Evolutionary conservation across 1,140 invertebrate species (phyloP).

Genomic region (Grapholita molesta): DNA sequence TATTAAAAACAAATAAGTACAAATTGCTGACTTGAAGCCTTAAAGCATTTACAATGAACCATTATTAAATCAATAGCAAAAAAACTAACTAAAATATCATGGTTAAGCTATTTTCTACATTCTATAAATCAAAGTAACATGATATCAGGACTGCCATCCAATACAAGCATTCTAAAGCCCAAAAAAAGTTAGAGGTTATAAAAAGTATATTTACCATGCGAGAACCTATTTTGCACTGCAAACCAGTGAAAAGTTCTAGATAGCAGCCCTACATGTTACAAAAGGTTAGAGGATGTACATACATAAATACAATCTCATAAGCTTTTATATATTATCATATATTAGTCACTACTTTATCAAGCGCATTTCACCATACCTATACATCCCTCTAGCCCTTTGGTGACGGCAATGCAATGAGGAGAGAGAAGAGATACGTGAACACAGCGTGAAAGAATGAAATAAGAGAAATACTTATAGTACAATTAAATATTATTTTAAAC

Average conservation of each 20-base stretch:
- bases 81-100: neutral
- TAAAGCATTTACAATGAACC: too few relatives aligned
- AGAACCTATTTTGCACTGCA: too few relatives aligned
- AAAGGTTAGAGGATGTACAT: constrained; percentile 68
- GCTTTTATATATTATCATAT: constrained; percentile 12
- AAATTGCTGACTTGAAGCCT: too few relatives aligned
- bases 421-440: constrained; percentile 25
- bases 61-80: neutral
- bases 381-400: constrained; percentile 72
- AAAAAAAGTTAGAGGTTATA: too few relatives aligned
- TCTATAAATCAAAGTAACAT: neutral
- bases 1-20: too few relatives aligned
- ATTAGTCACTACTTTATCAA: neutral
- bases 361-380: constrained; percentile 56
- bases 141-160: neutral
- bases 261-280: constrained; percentile 28
- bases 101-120: neutral
- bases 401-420: constrained; percentile 45
- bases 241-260: neutral
- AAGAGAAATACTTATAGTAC: too few relatives aligned
- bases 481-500: neutral
- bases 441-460: neutral
- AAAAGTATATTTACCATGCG: too few relatives aligned
- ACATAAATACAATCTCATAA: constrained; percentile 27
- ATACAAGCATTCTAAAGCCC: too few relatives aligned